Conservation (phyloP, 37 sponge, comb jelly and placozoan genomes). For the Bolinopsis microptera region DNA sequence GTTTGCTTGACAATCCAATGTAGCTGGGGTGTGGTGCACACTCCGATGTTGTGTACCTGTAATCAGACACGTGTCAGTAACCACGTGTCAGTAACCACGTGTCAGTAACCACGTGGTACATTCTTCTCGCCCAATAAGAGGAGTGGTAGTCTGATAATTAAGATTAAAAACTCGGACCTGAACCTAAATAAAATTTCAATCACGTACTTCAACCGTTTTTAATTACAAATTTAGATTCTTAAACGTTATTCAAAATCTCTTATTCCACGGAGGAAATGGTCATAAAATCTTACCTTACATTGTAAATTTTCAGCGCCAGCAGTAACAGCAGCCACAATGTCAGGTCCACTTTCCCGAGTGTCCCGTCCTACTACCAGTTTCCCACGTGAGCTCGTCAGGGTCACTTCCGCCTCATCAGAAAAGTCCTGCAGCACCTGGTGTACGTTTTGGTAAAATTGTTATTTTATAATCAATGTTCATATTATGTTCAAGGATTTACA, state of each 20-base stretch:
- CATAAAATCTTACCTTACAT: not conserved
- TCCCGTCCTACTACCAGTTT: constrained; percentile 15
- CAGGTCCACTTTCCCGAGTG: constrained; percentile 22
- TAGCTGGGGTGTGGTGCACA: constrained; percentile 39
- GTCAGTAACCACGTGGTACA: too few relatives aligned
- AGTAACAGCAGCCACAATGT: constrained; percentile 1
- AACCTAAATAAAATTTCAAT: too few relatives aligned
- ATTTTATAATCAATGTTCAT: not conserved
- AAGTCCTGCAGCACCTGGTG: not conserved
- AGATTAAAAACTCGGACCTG: too few relatives aligned
- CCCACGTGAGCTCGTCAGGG: not conserved
- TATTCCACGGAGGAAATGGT: too few relatives aligned
- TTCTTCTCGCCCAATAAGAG: too few relatives aligned
- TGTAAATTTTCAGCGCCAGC: not conserved
- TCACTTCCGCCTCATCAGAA: not conserved
- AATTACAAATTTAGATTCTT: too few relatives aligned
- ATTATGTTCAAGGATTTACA: too few relatives aligned
- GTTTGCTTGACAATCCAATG: constrained; percentile 53
- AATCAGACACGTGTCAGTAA: not conserved
- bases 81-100: too few relatives aligned
- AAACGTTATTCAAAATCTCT: too few relatives aligned
- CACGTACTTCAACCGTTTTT: too few relatives aligned
- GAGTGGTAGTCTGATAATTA: too few relatives aligned
- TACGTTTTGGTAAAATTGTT: not conserved
- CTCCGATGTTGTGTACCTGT: constrained; percentile 6